phyloP scores from a whole-genome alignment of 2,888 invertebrate species.

The Argyresthia albistria region DNA sequence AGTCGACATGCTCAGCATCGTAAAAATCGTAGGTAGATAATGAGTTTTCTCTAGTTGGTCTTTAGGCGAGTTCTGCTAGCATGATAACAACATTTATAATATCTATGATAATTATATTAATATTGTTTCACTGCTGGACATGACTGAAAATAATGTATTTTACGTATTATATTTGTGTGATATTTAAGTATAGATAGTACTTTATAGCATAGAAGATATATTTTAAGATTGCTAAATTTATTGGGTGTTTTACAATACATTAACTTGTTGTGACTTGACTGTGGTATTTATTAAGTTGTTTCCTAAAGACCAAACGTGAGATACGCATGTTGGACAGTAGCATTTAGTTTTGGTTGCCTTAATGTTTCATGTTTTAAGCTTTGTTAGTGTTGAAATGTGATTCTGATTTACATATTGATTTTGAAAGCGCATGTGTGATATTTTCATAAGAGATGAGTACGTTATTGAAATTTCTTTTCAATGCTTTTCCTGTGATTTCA shows the following conservation, averaged over 20 bases:
- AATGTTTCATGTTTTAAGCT: constrained; percentile 44
- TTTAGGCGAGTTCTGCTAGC: constrained; percentile 37
- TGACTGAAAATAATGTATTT: constrained; percentile 2
- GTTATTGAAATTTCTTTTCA: constrained; percentile 24
- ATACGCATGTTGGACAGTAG: constrained; percentile 47
- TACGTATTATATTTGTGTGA: constrained; percentile 2
- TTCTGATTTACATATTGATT: constrained; percentile 42
- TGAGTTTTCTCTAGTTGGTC: constrained; percentile 48
- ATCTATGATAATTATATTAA: constrained; percentile 3
- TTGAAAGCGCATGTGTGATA: constrained; percentile 68
- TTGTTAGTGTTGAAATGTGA: constrained; percentile 24
- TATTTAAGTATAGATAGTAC: constrained; percentile 10
- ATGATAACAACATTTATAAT: constrained; percentile 5
- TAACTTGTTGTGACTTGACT: constrained; percentile 15
- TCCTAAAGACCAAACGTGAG: constrained; percentile 72
- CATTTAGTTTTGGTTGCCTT: constrained; percentile 43
- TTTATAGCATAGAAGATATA: constrained; percentile 3
- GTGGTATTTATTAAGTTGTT: constrained; percentile 37
- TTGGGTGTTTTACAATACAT: constrained; percentile 55
- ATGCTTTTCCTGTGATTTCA: constrained; percentile 68
- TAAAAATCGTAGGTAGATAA: constrained; percentile 3
- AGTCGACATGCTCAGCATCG: not conserved
- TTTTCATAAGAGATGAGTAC: constrained; percentile 30
- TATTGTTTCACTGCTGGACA: not conserved
- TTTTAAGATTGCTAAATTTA: constrained; percentile 68